Evolutionary conservation across 1,140 invertebrate genomes (phyloP).

Genomic region (Drosophila rufa): DNA sequence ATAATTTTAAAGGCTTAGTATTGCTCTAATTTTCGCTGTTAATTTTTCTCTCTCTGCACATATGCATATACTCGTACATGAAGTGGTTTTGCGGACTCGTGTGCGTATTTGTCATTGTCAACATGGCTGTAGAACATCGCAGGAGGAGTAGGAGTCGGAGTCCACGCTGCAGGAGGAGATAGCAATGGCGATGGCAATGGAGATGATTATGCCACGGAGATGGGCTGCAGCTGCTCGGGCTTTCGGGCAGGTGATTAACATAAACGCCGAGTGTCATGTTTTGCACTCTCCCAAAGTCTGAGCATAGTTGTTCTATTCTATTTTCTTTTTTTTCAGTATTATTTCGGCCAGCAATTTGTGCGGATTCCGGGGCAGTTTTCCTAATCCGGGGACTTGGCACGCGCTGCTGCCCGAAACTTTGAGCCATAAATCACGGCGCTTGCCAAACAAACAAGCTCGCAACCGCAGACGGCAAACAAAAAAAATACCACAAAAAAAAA

Average conservation of each 20-base stretch:
- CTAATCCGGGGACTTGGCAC: conserved; percentile 69
- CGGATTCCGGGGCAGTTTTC: conserved; percentile 38
- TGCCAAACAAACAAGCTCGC: conserved; percentile 64
- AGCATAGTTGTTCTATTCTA: conserved; percentile 38
- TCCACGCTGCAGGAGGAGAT: conserved; percentile 2
- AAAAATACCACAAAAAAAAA: conserved; percentile 16
- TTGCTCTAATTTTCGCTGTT: too few relatives aligned
- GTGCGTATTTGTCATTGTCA: conserved; percentile 85
- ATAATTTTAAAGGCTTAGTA: too few relatives aligned
- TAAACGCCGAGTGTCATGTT: conserved; percentile 84
- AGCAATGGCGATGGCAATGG: conserved; percentile 4
- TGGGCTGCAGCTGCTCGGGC: conserved; percentile 70
- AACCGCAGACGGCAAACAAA: conserved; percentile 75
- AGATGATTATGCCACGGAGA: conserved; percentile 11
- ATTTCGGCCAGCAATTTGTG: conserved; percentile 63
- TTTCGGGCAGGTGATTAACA: conserved; percentile 85
- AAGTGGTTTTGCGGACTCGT: conserved; percentile 48
- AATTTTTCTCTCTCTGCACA: conserved; percentile 19
- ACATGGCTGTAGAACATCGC: conserved; percentile 80
- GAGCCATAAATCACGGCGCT: conserved; percentile 75
- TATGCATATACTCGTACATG: conserved; percentile 16
- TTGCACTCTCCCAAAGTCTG: conserved; percentile 56
- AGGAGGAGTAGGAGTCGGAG: conserved; percentile 14
- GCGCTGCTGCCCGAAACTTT: conserved; percentile 68
- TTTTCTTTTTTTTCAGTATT: not conserved